Percentiles rank a stretch among this genome's conserved stretches.
Conservation (phyloP, 2,113 vertebrate species). For the Serinus canaria region DNA sequence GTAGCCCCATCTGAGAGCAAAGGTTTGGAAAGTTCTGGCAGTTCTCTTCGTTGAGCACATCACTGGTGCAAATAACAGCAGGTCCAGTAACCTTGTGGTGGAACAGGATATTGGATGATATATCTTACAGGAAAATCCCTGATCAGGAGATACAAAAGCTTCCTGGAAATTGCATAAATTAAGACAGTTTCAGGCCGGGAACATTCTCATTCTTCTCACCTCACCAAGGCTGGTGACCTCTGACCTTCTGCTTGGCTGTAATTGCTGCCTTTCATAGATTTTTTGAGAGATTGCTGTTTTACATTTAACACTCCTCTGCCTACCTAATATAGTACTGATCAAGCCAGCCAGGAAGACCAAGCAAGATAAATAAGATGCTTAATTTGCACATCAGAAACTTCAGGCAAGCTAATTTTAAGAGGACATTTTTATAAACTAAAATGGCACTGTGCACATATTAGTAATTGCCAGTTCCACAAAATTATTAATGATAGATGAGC, state of each 20-base stretch:
- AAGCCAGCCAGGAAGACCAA: constrained; percentile 33
- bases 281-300: background rate
- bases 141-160: background rate
- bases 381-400: constrained; percentile 68
- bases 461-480: constrained; percentile 36
- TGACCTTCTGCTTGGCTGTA: background rate
- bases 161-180: background rate
- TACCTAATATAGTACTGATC: constrained; percentile 46
- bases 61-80: background rate
- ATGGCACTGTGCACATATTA: constrained; percentile 41
- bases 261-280: background rate
- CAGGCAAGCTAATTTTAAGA: constrained; percentile 72
- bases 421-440: constrained; percentile 74
- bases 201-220: background rate
- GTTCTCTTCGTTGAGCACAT: background rate
- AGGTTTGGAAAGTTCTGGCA: background rate
- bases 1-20: background rate
- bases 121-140: background rate
- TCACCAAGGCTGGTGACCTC: background rate
- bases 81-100: background rate
- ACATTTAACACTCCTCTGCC: constrained; percentile 35
- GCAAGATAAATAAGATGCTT: constrained; percentile 73
- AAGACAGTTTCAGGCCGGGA: background rate
- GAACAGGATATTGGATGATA: background rate
- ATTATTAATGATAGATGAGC: constrained; percentile 59